These are phyloP conservation scores for Antheraea pernyi DNA, from an alignment of 1,140 invertebrate genomes.

Conservation along the genomic window DNA sequence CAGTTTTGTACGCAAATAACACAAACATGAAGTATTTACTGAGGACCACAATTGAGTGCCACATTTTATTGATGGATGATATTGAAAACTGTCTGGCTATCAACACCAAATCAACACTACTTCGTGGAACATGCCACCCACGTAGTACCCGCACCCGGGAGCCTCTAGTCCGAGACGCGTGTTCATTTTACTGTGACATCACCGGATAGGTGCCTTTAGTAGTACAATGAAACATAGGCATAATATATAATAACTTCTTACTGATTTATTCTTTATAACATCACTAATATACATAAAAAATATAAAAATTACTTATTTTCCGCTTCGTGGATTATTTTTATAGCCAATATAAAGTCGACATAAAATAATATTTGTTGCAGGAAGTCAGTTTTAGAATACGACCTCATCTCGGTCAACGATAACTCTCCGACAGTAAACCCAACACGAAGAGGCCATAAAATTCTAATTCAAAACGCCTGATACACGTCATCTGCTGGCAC, in stretches of 20 bases:
- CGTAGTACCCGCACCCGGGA: conserved; percentile 31
- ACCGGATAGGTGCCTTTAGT: conserved; percentile 15
- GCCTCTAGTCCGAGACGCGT: conserved; percentile 25
- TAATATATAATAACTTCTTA: background rate
- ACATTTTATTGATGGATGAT: conserved; percentile 28
- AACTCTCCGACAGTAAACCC: conserved; percentile 74
- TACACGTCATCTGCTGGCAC: conserved; percentile 19
- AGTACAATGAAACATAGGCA: conserved; percentile 3
- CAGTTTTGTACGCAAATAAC: background rate
- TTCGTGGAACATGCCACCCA: conserved; percentile 53
- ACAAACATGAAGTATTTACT: background rate
- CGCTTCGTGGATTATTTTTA: conserved; percentile 50
- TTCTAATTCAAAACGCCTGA: conserved; percentile 63
- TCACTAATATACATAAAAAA: background rate
- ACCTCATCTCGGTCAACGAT: conserved; percentile 73
- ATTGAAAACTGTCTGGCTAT: conserved; percentile 30
- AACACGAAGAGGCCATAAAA: conserved; percentile 77
- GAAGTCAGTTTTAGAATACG: conserved; percentile 72
- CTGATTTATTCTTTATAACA: background rate
- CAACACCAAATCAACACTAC: conserved; percentile 41
- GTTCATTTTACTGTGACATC: conserved; percentile 34
- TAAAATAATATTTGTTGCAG: conserved; percentile 70
- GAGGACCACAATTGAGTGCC: conserved; percentile 5
- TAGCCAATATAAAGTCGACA: conserved; percentile 59
- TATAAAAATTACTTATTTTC: conserved; percentile 24